These are phyloP conservation scores for Xestia c-nigrum DNA, from an alignment of 2,888 invertebrate genomes.

Conservation along the genomic window DNA sequence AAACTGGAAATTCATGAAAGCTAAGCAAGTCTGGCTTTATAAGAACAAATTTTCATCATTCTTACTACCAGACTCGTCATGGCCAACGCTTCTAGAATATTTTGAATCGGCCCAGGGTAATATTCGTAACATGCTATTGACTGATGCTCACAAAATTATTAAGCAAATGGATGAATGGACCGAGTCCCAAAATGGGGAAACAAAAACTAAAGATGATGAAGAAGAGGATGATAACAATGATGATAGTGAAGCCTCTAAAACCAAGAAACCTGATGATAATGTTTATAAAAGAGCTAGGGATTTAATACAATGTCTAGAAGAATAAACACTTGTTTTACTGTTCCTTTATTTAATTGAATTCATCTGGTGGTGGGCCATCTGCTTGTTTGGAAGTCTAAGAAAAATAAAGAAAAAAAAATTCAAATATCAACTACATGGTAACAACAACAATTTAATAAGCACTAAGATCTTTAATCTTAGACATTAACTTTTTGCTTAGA, in stretches of 20 bases:
- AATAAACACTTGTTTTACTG: conserved; percentile 78
- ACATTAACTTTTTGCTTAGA: conserved; percentile 83
- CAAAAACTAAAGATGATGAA: conserved; percentile 73
- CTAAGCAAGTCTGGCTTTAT: conserved; percentile 94
- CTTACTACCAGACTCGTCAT: conserved; percentile 91
- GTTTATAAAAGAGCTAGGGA: conserved; percentile 92
- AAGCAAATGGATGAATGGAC: conserved; percentile 91
- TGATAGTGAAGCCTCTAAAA: conserved; percentile 68
- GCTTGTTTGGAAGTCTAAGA: conserved; percentile 22
- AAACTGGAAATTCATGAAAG: conserved; percentile 96
- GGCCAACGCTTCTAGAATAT: conserved; percentile 93
- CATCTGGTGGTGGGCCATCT: background rate
- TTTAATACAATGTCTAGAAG: conserved; percentile 92
- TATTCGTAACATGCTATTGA: conserved; percentile 91
- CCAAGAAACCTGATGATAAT: conserved; percentile 81
- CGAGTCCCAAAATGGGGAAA: conserved; percentile 76
- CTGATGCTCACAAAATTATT: conserved; percentile 92
- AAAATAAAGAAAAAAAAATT: conserved; percentile 26
- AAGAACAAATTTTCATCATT: conserved; percentile 92
- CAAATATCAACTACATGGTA: conserved; percentile 78
- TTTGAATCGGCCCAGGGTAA: conserved; percentile 93
- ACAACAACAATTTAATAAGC: conserved; percentile 78
- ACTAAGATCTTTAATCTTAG: conserved; percentile 62
- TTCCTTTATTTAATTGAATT: conserved; percentile 71
- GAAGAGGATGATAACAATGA: conserved; percentile 64